Evolutionary conservation across 2,888 invertebrate genomes (phyloP), one percentile per base, ranked within the genome.

Genomic region (Geophilus truncorum): DNA sequence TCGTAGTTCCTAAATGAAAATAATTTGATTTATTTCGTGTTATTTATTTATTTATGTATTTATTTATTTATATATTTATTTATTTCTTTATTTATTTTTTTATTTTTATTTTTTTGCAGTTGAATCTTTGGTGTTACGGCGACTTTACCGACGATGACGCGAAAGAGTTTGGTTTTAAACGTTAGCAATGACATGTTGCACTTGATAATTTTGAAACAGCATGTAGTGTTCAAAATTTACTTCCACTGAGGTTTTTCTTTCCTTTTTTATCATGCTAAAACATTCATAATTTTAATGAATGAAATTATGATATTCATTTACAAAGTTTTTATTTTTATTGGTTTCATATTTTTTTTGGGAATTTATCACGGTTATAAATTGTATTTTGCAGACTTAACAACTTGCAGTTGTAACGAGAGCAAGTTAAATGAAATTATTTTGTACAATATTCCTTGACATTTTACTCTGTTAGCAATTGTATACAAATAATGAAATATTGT

Each of bases 71-170:
- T 70, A 81, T 30, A 32, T 30, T n/a, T 77, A 7, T 21, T 28
- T 1, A 25, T 6, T 77, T 28, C 21, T 21, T 32, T 77, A 15
- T 12, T 9, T 30, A 30, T 77, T 10, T 57, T 57, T 79, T 34
- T 57, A 12, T 80, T 57, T 21, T 80, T 62, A 81, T 82, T 80
- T 15, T 45, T 75, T 85, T 86, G 36, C 95, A 96, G 87, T 90
- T 92, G 85, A 94, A 94, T 88, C 93, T 99, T 85, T 99, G 98
- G 98, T 93, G 94, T 86, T 98, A 98, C 87, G 99, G 99, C n/a
- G 99, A 99, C 88, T 96, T 98, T 88, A 94, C 94, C 82, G 96
- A 94, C 83, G 96, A 96, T 85, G 96, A 97, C 87, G 94, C 94
- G 77, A 90, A 90, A 85, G 92, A 92, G 86, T 92, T 92, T 87